Conservation (phyloP, 2,113 vertebrate genomes). For the Isichthys henryi region DNA sequence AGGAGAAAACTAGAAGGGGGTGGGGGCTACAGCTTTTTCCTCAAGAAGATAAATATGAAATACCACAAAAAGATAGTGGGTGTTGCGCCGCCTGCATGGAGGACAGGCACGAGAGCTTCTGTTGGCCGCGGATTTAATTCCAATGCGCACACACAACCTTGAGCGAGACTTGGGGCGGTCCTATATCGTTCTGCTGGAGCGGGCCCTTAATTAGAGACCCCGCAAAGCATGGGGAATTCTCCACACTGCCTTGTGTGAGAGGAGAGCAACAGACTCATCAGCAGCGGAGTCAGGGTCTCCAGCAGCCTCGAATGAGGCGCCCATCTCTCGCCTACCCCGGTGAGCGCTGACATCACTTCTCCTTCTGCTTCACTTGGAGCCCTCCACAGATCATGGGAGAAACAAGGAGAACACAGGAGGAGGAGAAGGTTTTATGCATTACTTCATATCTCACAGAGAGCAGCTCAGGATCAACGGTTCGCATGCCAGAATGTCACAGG, state of each 20-base stretch:
- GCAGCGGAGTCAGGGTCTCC: not conserved
- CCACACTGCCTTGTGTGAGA: not conserved
- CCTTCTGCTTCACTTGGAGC: not conserved
- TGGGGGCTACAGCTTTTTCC: not conserved
- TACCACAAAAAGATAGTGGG: not conserved
- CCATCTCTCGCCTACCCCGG: not conserved
- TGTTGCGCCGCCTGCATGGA: not conserved
- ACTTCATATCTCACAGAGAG: not conserved
- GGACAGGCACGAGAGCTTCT: not conserved
- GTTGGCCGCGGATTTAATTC: conserved; percentile 18
- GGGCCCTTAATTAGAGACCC: conserved; percentile 12
- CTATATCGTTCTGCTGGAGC: conserved; percentile 5
- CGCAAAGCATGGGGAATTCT: not conserved
- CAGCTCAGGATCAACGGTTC: not conserved
- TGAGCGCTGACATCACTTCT: not conserved
- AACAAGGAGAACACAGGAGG: not conserved
- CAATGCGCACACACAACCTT: conserved; percentile 12
- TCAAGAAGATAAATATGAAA: not conserved
- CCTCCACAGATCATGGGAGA: not conserved
- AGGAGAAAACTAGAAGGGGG: not conserved
- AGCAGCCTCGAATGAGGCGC: not conserved
- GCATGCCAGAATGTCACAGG: not conserved
- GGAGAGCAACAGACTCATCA: not conserved
- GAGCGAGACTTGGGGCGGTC: not conserved
- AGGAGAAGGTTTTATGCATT: not conserved